phyloP scores from a whole-genome alignment of 2,888 invertebrate species.

The Epinotia demarniana region DNA sequence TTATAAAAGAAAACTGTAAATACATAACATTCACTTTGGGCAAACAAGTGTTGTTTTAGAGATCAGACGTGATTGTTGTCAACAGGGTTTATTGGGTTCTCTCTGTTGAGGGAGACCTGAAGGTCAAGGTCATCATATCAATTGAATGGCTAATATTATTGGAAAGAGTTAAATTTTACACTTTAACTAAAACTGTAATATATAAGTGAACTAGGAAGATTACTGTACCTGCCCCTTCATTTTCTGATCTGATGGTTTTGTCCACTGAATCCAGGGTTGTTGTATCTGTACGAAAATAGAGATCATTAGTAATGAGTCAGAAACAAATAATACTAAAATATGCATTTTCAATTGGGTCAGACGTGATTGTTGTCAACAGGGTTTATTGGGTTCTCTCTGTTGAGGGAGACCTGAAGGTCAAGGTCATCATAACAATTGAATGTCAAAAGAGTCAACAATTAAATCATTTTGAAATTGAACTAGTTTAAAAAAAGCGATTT shows the following conservation, averaged over 20 bases:
- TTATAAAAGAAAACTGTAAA: background rate
- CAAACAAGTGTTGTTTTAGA: background rate
- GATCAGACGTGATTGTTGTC: slow-evolving; percentile 49
- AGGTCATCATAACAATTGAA: slow-evolving; percentile 63
- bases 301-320: background rate
- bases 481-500: too few relatives aligned
- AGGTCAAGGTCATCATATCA: slow-evolving; percentile 72
- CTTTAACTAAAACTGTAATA: too few relatives aligned
- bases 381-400: slow-evolving; percentile 77
- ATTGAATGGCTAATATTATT: too few relatives aligned
- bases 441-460: too few relatives aligned
- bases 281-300: background rate
- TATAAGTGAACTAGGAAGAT: background rate
- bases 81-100: slow-evolving; percentile 73
- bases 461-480: too few relatives aligned
- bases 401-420: slow-evolving; percentile 81
- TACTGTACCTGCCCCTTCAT: background rate
- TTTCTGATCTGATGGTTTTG: background rate
- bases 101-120: slow-evolving; percentile 82
- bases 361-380: slow-evolving; percentile 59
- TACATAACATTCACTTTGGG: background rate
- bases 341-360: slow-evolving; percentile 42
- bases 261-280: slow-evolving; percentile 9
- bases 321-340: background rate
- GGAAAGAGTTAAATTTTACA: too few relatives aligned